Percentiles rank a stretch among this genome's conserved stretches.
phyloP scores from a whole-genome alignment of 2,888 invertebrate genomes.

The Drosophila anomelani region DNA sequence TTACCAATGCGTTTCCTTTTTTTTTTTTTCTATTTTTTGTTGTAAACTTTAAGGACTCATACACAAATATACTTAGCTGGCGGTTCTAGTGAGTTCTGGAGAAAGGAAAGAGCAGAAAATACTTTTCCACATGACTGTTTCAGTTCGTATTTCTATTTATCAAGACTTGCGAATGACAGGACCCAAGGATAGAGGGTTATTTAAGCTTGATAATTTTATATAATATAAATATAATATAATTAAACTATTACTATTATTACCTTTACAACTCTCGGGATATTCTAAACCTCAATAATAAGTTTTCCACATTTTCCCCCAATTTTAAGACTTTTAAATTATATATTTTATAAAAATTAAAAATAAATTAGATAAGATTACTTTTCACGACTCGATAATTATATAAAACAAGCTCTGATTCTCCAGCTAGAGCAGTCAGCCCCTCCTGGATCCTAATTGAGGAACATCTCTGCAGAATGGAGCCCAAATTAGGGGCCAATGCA shows the following conservation, averaged over 20 bases:
- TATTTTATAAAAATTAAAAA: background rate
- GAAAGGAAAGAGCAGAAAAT: slow-evolving; percentile 1
- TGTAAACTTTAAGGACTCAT: slow-evolving; percentile 44
- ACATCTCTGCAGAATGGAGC: slow-evolving; percentile 25
- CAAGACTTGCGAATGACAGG: background rate
- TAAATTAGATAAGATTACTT: slow-evolving; percentile 10
- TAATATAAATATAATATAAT: no score
- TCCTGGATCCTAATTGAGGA: slow-evolving; percentile 32
- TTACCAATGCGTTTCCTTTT: slow-evolving; percentile 43
- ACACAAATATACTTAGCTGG: slow-evolving; percentile 26
- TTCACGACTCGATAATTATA: slow-evolving; percentile 15
- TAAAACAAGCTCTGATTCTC: slow-evolving; percentile 5
- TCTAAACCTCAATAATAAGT: background rate
- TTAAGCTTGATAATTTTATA: no score
- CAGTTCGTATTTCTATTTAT: slow-evolving; percentile 12
- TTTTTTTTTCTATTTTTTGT: slow-evolving; percentile 24
- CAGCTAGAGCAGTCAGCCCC: background rate
- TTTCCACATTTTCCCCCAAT: background rate
- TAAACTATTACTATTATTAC: no score
- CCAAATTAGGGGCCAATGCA: slow-evolving; percentile 40
- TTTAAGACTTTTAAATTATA: background rate
- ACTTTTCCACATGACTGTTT: slow-evolving; percentile 22
- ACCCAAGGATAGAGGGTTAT: no score
- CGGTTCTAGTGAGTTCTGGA: background rate
- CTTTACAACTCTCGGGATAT: background rate